Evolutionary conservation across 2,113 vertebrate species (phyloP).

Genomic region (Ageneiosus marmoratus): DNA sequence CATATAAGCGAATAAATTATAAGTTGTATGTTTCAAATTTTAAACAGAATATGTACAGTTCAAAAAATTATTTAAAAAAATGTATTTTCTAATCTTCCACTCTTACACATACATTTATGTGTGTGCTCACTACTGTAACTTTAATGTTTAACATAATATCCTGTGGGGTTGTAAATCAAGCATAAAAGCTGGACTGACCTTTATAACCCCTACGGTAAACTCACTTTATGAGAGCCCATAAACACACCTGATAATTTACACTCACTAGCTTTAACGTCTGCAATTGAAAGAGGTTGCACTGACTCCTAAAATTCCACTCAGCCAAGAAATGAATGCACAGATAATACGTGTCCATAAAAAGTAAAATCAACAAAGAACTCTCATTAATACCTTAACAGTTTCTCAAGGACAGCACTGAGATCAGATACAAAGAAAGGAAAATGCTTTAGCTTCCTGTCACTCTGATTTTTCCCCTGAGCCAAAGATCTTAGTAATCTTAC

Average conservation of each 20-base stretch:
- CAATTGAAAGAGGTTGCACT: not conserved
- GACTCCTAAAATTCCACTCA: constrained; percentile 5
- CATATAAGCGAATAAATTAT: too few relatives aligned
- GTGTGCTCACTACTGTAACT: not conserved
- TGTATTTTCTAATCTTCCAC: too few relatives aligned
- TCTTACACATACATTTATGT: not conserved
- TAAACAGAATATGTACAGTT: too few relatives aligned
- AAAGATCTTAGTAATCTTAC: not conserved
- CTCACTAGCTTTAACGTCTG: constrained; percentile 31
- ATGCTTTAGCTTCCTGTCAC: not conserved
- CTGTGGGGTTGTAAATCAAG: constrained; percentile 57
- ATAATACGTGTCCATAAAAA: not conserved
- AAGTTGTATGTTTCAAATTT: too few relatives aligned
- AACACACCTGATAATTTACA: constrained; percentile 40
- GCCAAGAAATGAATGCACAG: not conserved
- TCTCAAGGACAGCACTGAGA: not conserved
- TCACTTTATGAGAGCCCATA: constrained; percentile 43
- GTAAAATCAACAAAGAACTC: not conserved
- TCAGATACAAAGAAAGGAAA: not conserved
- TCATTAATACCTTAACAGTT: not conserved
- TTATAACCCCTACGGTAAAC: constrained; percentile 41
- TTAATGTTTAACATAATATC: constrained; percentile 47
- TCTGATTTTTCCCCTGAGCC: not conserved
- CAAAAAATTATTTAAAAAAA: too few relatives aligned
- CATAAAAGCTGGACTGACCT: constrained; percentile 26